These are phyloP conservation scores for Xestobium rufovillosum DNA, from an alignment of 2,888 invertebrate genomes.

Conservation along the genomic window DNA sequence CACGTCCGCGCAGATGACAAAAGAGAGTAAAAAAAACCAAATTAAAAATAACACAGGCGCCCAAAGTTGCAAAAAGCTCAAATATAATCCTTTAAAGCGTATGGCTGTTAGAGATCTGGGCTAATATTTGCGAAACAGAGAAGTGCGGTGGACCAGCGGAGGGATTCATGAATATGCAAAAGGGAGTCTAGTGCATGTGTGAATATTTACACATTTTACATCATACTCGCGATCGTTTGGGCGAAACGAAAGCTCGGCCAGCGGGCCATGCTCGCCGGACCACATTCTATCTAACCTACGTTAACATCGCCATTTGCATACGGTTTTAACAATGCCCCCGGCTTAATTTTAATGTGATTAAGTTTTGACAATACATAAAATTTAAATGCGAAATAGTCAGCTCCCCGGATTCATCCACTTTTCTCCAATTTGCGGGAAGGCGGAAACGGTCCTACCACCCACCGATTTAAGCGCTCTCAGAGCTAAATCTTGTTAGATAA, in stretches of 20 bases:
- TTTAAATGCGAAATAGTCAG: too few species aligned
- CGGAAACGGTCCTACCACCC: too few species aligned
- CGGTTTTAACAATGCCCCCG: conserved; percentile 25
- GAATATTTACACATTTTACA: conserved; percentile 34
- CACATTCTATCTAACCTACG: conserved; percentile 20
- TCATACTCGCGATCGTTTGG: conserved; percentile 17
- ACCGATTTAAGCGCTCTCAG: too few species aligned
- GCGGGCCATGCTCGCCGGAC: conserved; percentile 6
- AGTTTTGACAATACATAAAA: conserved; percentile 23
- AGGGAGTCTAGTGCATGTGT: conserved; percentile 25
- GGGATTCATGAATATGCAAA: conserved; percentile 20
- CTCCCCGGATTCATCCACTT: too few species aligned
- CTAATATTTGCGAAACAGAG: neutral
- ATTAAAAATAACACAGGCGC: too few species aligned
- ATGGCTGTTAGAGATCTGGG: neutral
- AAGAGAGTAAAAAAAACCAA: too few species aligned
- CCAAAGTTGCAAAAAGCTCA: too few species aligned
- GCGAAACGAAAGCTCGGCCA: conserved; percentile 12
- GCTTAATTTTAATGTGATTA: conserved; percentile 26
- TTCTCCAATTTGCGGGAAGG: too few species aligned
- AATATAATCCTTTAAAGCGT: conserved; percentile 1
- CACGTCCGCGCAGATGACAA: too few species aligned
- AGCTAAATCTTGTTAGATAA: too few species aligned
- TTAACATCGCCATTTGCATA: conserved; percentile 25
- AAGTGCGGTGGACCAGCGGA: conserved; percentile 3